These are phyloP conservation scores for Lissonota sp. DNA, from an alignment of 2,888 invertebrate species.

Conservation along the genomic window DNA sequence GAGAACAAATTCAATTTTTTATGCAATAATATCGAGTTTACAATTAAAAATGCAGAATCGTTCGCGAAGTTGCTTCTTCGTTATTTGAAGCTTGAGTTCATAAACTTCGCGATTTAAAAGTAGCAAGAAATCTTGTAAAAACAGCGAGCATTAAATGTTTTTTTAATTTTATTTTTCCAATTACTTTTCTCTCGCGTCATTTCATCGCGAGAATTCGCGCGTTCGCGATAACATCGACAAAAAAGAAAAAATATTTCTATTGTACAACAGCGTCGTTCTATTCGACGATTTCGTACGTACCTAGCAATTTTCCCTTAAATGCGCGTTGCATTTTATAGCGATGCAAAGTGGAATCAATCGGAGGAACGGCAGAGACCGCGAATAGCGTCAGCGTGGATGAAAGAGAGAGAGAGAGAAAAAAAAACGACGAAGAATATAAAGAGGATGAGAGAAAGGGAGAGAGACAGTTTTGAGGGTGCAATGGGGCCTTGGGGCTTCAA, in stretches of 20 bases:
- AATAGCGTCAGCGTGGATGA: constrained; percentile 31
- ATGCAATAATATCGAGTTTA: no score
- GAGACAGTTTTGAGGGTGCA: constrained; percentile 38
- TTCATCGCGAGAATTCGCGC: constrained; percentile 16
- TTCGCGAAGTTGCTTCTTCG: no score
- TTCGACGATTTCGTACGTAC: constrained; percentile 53
- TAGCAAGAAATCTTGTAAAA: no score
- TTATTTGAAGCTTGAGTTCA: no score
- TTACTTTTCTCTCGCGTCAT: not conserved
- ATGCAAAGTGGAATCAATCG: constrained; percentile 71
- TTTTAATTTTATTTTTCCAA: constrained; percentile 15
- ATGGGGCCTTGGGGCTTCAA: constrained; percentile 48
- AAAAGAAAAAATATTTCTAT: constrained; percentile 49
- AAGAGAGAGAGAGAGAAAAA: constrained; percentile 36
- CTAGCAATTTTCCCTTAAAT: constrained; percentile 67
- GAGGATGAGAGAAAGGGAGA: constrained; percentile 19
- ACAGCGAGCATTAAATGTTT: no score
- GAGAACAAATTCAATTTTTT: no score
- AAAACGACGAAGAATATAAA: constrained; percentile 14
- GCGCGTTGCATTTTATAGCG: constrained; percentile 67
- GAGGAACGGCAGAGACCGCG: constrained; percentile 52
- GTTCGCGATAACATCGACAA: constrained; percentile 47
- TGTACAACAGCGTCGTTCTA: constrained; percentile 53
- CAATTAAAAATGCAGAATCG: no score
- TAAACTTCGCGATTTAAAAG: no score